Conservation (phyloP, 2,888 invertebrate species). For the Blastobasis lacticolella region DNA sequence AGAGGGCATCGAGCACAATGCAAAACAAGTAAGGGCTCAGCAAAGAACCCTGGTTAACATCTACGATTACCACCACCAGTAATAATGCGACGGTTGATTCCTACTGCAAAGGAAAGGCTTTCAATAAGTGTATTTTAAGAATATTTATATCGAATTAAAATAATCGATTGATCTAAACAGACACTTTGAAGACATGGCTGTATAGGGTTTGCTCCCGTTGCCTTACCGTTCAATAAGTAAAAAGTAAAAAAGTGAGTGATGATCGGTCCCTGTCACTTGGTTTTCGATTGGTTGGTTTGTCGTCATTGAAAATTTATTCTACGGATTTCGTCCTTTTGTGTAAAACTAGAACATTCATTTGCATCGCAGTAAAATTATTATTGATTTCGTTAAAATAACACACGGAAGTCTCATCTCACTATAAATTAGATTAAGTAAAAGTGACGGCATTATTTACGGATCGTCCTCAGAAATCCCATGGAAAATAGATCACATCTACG, state of each 20-base stretch:
- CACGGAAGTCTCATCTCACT: neutral
- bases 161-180: too few species aligned
- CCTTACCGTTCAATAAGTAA: neutral
- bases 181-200: too few species aligned
- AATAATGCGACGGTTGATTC: too few species aligned
- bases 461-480: constrained; percentile 24
- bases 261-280: constrained; percentile 16
- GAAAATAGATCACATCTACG: constrained; percentile 24
- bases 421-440: neutral
- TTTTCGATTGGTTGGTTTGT: constrained; percentile 38
- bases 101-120: too few species aligned
- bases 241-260: constrained; percentile 14
- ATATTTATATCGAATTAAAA: too few species aligned
- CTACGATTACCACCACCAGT: too few species aligned
- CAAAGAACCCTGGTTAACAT: too few species aligned
- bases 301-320: constrained; percentile 33
- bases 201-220: too few species aligned
- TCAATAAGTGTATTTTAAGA: too few species aligned
- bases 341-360: constrained; percentile 38
- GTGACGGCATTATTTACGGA: constrained; percentile 14
- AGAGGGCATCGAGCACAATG: too few species aligned
- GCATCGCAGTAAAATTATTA: constrained; percentile 25
- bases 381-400: constrained; percentile 10
- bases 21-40: too few species aligned
- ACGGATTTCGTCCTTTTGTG: constrained; percentile 40